Evolutionary conservation across 2,113 vertebrate genomes (phyloP).

Genomic region (Castor canadensis): DNA sequence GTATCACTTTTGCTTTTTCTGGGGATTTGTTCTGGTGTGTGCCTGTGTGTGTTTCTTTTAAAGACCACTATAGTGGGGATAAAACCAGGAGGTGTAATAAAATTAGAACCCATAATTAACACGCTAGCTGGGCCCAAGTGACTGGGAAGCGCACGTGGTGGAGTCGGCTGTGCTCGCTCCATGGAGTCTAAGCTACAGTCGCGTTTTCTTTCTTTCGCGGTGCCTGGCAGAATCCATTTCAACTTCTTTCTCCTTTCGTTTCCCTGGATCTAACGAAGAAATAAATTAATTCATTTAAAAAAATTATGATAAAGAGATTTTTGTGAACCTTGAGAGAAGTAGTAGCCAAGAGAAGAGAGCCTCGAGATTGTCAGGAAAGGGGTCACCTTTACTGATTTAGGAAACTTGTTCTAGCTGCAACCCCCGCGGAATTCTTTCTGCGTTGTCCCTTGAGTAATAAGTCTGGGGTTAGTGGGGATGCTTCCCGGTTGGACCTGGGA

Average conservation of each 20-base stretch:
- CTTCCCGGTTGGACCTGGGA: neutral
- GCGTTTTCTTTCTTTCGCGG: neutral
- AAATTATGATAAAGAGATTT: neutral
- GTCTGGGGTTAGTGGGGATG: no score
- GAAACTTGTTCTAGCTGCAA: neutral
- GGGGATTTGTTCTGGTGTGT: neutral
- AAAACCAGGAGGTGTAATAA: slow-evolving; percentile 51
- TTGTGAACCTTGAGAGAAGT: neutral
- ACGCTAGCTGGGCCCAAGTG: neutral
- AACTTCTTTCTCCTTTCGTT: neutral
- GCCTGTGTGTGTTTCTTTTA: slow-evolving; percentile 47
- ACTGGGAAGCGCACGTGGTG: neutral
- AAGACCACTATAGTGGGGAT: slow-evolving; percentile 32
- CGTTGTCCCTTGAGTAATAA: no score
- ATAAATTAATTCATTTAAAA: neutral
- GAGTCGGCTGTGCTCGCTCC: neutral
- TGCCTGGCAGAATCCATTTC: neutral
- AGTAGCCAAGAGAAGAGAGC: neutral
- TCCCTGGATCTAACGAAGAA: neutral
- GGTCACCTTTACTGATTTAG: neutral
- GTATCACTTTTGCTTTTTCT: neutral
- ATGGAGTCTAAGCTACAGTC: rapidly evolving
- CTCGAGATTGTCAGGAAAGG: rapidly evolving
- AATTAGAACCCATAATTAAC: slow-evolving; percentile 64
- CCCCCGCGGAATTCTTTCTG: neutral